Evolutionary conservation across 2,113 vertebrate genomes (phyloP), one percentile per base, ranked within the genome.

Genomic region (Apaloderma vittatum): DNA sequence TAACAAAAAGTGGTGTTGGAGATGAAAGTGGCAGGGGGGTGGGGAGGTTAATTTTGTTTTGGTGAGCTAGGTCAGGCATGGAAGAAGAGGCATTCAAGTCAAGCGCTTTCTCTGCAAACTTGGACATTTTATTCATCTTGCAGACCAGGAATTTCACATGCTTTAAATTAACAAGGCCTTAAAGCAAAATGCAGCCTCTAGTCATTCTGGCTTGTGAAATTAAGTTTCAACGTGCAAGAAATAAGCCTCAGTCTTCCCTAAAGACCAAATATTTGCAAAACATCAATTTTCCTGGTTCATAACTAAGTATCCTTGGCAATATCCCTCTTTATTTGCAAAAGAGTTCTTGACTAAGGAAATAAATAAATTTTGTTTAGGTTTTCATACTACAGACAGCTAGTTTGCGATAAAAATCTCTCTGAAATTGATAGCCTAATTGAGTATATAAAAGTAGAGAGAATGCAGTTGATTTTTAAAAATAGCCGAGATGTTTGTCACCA

Each of bases 11-110:
- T 27, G 17, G 57, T 1, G 0, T 46, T 73, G 2, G 14, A 30
- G 83, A 89, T 72, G 86, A 30, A 91, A 72, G 76, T 27, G 48
- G 55, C 89, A 58, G 68, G 65, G 40, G 72, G 75, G 88, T 71
- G 77, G 68, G 70, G 54, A 91, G 93, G 87, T 96, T 85, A 80
- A 89, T 87, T 81, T 77, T 88, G 86, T 86, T 91, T 87, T 91
- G 84, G 65, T 55, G 80, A 36, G n/a, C 48, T 24, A 48, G 91
- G 89, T 97, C 93, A 94, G 91, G 80, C 91, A 65, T 93, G 80
- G 93, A 87, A 58, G 70, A 52, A 49, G 77, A 85, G 70, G 70
- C 62, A 65, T 91, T 95, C 81, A 88, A 61, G 66, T 79, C 57
- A 59, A 43, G 82, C 63, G 75, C 52, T 91, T 71, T 74, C 63